Evolutionary conservation across 2,113 vertebrate genomes (phyloP).

Genomic region (Zapornia atra): DNA sequence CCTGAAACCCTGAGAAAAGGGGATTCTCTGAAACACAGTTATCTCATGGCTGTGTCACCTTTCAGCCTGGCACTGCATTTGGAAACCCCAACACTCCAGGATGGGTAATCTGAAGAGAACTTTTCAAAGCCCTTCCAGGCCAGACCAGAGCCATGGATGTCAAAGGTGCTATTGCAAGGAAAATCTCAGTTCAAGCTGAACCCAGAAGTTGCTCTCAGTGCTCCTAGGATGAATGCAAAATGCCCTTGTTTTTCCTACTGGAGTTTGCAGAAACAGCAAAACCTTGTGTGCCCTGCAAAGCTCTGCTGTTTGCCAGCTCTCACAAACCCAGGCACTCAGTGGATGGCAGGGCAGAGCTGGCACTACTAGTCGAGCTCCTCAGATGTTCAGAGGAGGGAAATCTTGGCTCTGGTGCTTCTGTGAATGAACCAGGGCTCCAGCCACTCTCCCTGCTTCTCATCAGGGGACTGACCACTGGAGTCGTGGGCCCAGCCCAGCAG

Average conservation of each 20-base stretch:
- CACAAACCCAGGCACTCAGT: neutral
- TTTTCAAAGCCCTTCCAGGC: neutral
- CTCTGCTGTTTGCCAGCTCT: constrained; percentile 5
- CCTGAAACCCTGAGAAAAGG: neutral
- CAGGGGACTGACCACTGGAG: accelerated
- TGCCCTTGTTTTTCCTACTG: constrained; percentile 23
- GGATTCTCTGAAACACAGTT: neutral
- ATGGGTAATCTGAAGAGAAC: neutral
- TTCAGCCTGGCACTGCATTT: neutral
- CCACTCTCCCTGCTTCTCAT: neutral
- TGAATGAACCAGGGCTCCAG: neutral
- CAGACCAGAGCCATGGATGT: neutral
- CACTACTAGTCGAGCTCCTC: neutral
- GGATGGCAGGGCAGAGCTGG: neutral
- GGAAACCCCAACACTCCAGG: neutral
- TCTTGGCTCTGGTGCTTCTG: neutral
- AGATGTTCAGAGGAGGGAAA: neutral
- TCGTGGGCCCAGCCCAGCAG: neutral
- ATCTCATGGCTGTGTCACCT: neutral
- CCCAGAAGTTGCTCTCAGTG: neutral
- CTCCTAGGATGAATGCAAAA: constrained; percentile 19
- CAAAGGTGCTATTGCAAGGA: neutral
- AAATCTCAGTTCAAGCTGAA: neutral
- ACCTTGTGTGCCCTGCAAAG: neutral
- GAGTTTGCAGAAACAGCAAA: constrained; percentile 52